These are phyloP conservation scores for Callaeas wilsoni DNA, from an alignment of 2,113 vertebrate genomes.

Conservation along the genomic window DNA sequence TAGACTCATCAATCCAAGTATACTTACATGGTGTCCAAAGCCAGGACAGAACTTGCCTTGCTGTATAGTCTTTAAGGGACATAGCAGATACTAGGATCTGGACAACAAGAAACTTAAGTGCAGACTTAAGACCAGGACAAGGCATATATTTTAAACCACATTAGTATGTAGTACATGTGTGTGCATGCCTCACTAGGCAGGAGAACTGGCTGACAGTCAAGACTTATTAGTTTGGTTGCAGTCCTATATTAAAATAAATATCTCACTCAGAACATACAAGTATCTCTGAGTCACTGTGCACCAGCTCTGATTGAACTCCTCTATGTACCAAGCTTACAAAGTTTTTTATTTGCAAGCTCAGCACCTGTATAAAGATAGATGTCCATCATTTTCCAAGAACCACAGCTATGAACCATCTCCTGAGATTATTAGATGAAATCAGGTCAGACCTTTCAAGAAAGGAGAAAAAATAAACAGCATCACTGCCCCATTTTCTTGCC, in stretches of 20 bases:
- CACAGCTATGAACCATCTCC: background rate
- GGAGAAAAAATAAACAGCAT: background rate
- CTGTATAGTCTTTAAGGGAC: background rate
- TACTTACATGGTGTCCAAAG: background rate
- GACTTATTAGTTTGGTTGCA: background rate
- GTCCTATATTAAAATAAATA: background rate
- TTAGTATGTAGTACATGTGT: background rate
- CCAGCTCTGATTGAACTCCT: background rate
- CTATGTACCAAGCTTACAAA: background rate
- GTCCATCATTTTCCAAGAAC: background rate
- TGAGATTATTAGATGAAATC: background rate
- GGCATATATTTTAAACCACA: rapidly evolving
- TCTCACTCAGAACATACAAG: background rate
- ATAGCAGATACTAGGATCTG: background rate
- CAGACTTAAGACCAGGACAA: background rate
- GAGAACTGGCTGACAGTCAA: background rate
- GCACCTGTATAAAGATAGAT: background rate
- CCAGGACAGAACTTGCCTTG: background rate
- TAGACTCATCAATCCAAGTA: background rate
- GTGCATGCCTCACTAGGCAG: background rate
- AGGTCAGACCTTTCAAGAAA: background rate
- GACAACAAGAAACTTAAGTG: background rate
- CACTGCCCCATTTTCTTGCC: background rate
- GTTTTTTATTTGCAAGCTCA: background rate
- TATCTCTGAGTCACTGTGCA: background rate